These are phyloP conservation scores for Sarcophaga carnaria DNA, from an alignment of 2,888 invertebrate species.

Conservation along the genomic window DNA sequence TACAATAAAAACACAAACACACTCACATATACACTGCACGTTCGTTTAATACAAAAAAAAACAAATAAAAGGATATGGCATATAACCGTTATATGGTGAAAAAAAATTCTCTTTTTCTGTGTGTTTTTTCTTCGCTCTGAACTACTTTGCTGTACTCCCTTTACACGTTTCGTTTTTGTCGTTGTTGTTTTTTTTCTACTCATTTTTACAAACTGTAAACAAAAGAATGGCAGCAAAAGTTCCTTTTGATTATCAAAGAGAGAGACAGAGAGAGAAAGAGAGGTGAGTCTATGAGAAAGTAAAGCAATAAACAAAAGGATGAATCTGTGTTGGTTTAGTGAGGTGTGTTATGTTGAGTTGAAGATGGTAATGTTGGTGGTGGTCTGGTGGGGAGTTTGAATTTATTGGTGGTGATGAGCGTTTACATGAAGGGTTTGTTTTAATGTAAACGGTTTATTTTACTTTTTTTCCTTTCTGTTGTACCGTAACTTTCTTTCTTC, in stretches of 20 bases:
- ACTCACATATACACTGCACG: conserved; percentile 9
- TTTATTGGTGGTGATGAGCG: neutral
- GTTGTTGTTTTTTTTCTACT: neutral
- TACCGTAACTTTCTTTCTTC: conserved; percentile 9
- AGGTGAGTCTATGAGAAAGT: neutral
- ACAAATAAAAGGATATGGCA: conserved; percentile 57
- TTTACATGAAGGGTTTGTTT: conserved; percentile 57
- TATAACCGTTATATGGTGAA: conserved; percentile 42
- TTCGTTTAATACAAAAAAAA: neutral
- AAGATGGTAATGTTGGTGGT: neutral
- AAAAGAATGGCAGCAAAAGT: conserved; percentile 64
- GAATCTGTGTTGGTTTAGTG: conserved; percentile 8
- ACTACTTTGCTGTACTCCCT: neutral
- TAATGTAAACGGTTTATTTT: conserved; percentile 46
- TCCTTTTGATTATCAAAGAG: conserved; percentile 52
- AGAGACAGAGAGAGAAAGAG: conserved; percentile 39
- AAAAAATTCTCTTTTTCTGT: conserved; percentile 38
- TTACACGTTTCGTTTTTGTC: neutral
- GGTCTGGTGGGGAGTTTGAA: neutral
- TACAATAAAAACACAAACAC: conserved; percentile 48
- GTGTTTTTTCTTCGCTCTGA: conserved; percentile 23
- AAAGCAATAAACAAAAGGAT: conserved; percentile 16
- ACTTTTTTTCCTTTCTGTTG: conserved; percentile 26
- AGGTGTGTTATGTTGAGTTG: neutral
- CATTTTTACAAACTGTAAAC: conserved; percentile 30